phyloP scores from a whole-genome alignment of 2,888 invertebrate species.

The Pterostichus niger region DNA sequence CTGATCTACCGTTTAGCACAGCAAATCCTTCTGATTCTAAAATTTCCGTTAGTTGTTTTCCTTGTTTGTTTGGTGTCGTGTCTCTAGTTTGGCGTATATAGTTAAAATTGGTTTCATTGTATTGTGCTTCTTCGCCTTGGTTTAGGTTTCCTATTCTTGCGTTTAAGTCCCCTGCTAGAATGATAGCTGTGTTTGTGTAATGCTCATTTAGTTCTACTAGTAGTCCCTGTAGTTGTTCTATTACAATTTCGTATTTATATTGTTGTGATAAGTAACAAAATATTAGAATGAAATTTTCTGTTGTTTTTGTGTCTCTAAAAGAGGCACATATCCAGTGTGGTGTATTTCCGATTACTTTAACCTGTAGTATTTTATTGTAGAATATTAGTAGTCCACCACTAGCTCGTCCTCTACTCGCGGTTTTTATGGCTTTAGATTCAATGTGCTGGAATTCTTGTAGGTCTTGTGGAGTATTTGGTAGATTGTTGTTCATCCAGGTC shows the following conservation, averaged over 20 bases:
- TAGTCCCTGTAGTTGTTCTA: slow-evolving; percentile 23
- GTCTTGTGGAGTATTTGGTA: slow-evolving; percentile 6
- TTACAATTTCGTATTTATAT: slow-evolving; percentile 6
- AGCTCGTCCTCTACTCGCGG: slow-evolving; percentile 13
- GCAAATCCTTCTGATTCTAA: slow-evolving; percentile 23
- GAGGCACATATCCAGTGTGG: slow-evolving; percentile 6
- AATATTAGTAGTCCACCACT: not conserved
- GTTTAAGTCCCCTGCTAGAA: slow-evolving; percentile 30
- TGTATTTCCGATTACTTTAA: not conserved
- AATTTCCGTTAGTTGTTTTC: slow-evolving; percentile 11
- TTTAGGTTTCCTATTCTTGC: too few species aligned
- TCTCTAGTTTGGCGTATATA: slow-evolving; percentile 19
- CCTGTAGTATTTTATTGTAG: not conserved
- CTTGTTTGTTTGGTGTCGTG: slow-evolving; percentile 13
- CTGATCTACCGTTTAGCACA: slow-evolving; percentile 23
- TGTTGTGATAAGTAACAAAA: slow-evolving; percentile 31
- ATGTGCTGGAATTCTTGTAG: not conserved
- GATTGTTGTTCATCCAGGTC: not conserved
- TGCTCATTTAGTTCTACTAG: slow-evolving; percentile 21
- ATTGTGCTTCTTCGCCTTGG: slow-evolving; percentile 15
- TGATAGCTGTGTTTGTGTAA: slow-evolving; percentile 10
- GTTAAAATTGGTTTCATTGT: slow-evolving; percentile 6
- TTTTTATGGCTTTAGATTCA: too few species aligned
- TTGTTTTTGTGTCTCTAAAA: not conserved
- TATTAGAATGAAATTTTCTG: slow-evolving; percentile 11